Evolutionary conservation across 2,113 vertebrate genomes (phyloP), one percentile per base, ranked within the genome.

Genomic region (Atractosteus spatula): DNA sequence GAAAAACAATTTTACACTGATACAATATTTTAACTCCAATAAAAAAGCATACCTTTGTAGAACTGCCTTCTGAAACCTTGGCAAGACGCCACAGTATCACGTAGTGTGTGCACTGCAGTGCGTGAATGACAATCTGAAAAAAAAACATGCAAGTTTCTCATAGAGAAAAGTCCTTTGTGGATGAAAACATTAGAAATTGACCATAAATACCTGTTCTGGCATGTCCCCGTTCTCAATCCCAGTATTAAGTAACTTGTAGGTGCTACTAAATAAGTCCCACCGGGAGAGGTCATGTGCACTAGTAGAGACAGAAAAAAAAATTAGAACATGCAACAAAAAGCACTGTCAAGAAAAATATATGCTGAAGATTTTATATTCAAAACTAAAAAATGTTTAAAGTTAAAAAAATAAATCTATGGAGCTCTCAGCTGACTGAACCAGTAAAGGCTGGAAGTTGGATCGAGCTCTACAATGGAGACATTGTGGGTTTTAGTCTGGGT

Each of bases 201-300:
- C n/a, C 56, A 44, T 71, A 89, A 83, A 85, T 69, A 99, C 97
- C 97, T 99, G 97, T 73, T 99, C 97, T 69, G 97, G 96, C 96
- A 99, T 99, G 83, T 99, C 97, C 81, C 97, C 97, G 44, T 98
- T 99, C 88, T 99, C 96, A 77, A 99, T 97, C 78, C 97, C 97
- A 14, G 96, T 97, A 91, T 98, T 99, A 79, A 99, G 85, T 6
- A 99, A 89, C 85, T 95, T 99, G 86, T 98, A 99, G 90, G 97
- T 98, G 90, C 96, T 96, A 88, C 94, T 95, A 81, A 99, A 99
- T 77, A 99, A 93, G 83, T 99, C 97, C 97, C 97, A 99, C 77
- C 96, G 94, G 76, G 97, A 97, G 59, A 99, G 91, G 85, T 99
- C 97, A 79, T 99, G 97, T 74, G 97, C 96, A 89, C 97, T 99